Base-by-base conservation (phyloP, 2,113 vertebrate species). In the Gobio gobio region DNA sequence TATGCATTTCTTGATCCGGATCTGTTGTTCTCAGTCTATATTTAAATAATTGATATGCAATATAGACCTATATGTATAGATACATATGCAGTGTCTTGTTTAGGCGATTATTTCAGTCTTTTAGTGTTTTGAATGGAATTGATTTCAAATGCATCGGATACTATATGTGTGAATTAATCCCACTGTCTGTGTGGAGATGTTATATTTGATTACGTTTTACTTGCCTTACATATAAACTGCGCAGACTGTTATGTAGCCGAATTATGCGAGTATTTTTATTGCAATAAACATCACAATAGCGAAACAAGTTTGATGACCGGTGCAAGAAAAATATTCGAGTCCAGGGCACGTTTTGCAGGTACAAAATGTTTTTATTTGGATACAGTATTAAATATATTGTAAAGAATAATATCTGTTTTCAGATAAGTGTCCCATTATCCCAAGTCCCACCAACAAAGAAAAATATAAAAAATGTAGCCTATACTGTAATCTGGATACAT, bases 361-460 rank as follows among this genome's bases (percentile, higher is more conserved):
- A 91, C 90, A 93, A 89, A 93, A 92, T 2, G 63, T 64, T 78
- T 94, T 93, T 93, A 94, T 93, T 93, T 91, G 85, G 86, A 92
- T 91, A 92, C 86, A 90, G 86, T 47, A 86, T 79, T 64, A 40
- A 56, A 86, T 61, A 86, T 83, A 10, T 58, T 18, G 68, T 40
- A 47, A 72, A 78, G 40, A 86, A 78, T 78, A 83, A 51, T 22
- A 61, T 45, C 14, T 61, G 54, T 10, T 24, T 59, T 78, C 29
- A n/a, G 12, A 26, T 40, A 63, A 9, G 13, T 26, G 1, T 63
- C 58, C 58, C 58, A n/a, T 47, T 79, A 26, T 63, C 56, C 56
- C 9, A 24, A 61, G 0, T 24, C 56, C 56, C 58, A 63, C 18
- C 12, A 61, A 6, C 13, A 79, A 47, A 26, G 13, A 13, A 26